A percentile compares a stretch with the other conserved stretches of the same genome.
These are phyloP conservation scores for Pangasius larnaudii DNA, from an alignment of 2,797 vertebrate genomes.

Conservation along the genomic window DNA sequence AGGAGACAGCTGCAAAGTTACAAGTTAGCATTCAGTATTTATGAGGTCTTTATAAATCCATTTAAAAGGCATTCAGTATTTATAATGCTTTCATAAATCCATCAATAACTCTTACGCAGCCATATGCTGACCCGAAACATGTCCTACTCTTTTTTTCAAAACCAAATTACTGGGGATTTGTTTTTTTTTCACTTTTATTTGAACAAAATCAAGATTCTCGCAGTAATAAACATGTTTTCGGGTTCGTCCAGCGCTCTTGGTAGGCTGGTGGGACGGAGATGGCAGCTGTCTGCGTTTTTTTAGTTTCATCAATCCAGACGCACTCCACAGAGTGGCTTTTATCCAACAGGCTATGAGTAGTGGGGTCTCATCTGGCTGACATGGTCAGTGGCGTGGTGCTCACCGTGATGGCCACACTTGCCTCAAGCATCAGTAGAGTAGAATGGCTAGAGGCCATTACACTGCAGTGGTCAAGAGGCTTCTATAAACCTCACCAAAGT, in stretches of 20 bases:
- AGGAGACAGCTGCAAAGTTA: background rate
- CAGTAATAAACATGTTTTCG: background rate
- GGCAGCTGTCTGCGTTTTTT: background rate
- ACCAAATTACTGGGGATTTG: background rate
- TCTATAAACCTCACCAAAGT: constrained; percentile 10
- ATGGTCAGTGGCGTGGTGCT: constrained; percentile 29
- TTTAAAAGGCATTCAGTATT: constrained; percentile 29
- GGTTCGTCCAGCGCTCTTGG: background rate
- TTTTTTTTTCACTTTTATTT: background rate
- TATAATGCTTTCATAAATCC: constrained; percentile 26
- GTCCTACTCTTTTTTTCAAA: background rate
- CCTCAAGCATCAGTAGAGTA: constrained; percentile 30
- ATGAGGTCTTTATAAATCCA: constrained; percentile 17
- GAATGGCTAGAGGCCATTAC: constrained; percentile 22
- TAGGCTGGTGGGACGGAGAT: background rate
- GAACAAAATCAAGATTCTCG: background rate
- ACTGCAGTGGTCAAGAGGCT: constrained; percentile 30
- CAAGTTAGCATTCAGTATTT: constrained; percentile 28
- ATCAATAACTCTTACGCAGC: background rate
- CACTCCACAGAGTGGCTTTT: constrained; percentile 20
- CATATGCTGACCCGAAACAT: background rate
- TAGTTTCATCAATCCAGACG: background rate
- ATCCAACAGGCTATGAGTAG: background rate
- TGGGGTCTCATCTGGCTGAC: constrained; percentile 35
- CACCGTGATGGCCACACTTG: constrained; percentile 8